Evolutionary conservation across 92 coral and sea anemone species (phyloP).

Genomic region (Heliopora coerulea): DNA sequence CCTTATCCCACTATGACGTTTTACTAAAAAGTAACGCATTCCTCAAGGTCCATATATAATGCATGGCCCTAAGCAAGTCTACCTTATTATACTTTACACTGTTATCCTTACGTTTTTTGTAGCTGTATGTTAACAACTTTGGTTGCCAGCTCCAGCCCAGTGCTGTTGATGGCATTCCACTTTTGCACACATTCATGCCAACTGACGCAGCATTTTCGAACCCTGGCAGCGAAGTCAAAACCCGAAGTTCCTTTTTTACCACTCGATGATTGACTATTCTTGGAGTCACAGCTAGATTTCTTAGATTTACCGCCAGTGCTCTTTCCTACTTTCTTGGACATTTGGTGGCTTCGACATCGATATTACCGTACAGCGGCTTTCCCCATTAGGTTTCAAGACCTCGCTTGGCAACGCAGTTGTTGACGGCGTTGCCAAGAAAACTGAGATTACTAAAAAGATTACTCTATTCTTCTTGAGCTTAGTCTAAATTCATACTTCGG

Average conservation of each 20-base stretch:
- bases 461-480: not conserved
- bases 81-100: no score
- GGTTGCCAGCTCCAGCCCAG: constrained; percentile 74
- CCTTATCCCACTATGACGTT: no score
- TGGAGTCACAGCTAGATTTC: constrained; percentile 35
- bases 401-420: constrained; percentile 3
- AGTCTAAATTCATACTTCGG: not conserved
- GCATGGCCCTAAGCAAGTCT: no score
- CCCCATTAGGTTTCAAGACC: not conserved
- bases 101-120: constrained; percentile 72
- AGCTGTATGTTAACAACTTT: constrained; percentile 80
- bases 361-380: not conserved
- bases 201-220: constrained; percentile 77
- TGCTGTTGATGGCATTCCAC: constrained; percentile 69
- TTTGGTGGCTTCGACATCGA: not conserved
- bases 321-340: constrained; percentile 40
- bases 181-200: constrained; percentile 80
- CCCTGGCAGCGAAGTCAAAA: constrained; percentile 63
- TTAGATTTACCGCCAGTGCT: constrained; percentile 35
- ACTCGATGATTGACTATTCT: constrained; percentile 55
- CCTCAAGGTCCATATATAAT: no score
- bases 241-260: constrained; percentile 50
- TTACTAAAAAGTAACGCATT: no score
- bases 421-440: not conserved
- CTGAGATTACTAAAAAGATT: not conserved